These are phyloP conservation scores for Amphiprion ocellaris DNA, from an alignment of 2,113 vertebrate species.

Conservation along the genomic window DNA sequence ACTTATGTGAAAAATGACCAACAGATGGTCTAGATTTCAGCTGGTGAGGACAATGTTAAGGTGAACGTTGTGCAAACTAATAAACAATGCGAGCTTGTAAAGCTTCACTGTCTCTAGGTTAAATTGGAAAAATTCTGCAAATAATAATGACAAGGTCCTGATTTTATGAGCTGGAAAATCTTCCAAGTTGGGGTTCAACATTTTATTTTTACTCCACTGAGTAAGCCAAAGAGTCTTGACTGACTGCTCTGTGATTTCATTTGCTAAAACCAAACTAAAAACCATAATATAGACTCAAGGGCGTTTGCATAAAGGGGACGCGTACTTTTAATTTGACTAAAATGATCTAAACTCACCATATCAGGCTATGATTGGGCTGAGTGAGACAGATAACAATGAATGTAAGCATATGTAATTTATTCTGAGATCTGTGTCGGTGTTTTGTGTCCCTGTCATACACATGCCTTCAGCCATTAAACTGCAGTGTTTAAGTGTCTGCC, in stretches of 20 bases:
- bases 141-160: background rate
- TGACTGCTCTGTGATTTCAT: too few relatives aligned
- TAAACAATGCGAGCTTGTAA: too few relatives aligned
- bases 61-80: background rate
- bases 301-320: background rate
- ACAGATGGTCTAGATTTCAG: background rate
- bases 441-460: conserved; percentile 32
- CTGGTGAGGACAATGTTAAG: conserved; percentile 1
- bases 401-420: background rate
- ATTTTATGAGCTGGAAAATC: too few relatives aligned
- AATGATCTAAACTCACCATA: background rate
- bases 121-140: background rate
- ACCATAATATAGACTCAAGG: too few relatives aligned
- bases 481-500: background rate
- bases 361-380: background rate
- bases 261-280: too few relatives aligned
- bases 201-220: too few relatives aligned
- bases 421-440: background rate
- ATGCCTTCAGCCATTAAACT: conserved; percentile 12
- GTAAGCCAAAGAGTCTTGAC: too few relatives aligned
- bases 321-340: background rate
- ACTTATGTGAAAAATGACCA: background rate
- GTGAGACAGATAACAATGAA: background rate
- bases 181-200: too few relatives aligned
- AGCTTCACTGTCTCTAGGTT: too few relatives aligned